Conservation (phyloP, 2,113 vertebrate genomes). For the Zapus hudsonius region DNA sequence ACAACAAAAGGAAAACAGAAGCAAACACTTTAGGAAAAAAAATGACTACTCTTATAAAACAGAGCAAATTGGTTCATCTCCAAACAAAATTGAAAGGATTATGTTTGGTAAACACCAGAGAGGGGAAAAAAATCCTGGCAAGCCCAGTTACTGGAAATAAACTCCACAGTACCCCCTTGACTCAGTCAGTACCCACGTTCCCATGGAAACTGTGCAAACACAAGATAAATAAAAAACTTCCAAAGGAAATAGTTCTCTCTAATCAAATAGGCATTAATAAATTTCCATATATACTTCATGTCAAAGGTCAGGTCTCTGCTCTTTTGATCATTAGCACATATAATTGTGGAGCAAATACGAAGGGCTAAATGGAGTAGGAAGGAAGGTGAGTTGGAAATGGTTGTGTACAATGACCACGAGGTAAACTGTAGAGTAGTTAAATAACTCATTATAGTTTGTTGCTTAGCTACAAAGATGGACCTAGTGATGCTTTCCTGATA, state of each 20-base stretch:
- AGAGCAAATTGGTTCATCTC: not conserved
- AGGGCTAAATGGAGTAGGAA: constrained; percentile 20
- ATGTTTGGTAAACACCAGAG: constrained; percentile 27
- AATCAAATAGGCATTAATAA: not conserved
- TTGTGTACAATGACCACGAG: constrained; percentile 2
- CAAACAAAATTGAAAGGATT: constrained; percentile 1
- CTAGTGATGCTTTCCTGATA: constrained; percentile 11
- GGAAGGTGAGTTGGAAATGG: not conserved
- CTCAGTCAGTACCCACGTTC: constrained; percentile 33
- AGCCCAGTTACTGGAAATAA: constrained; percentile 4
- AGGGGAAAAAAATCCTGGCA: constrained; percentile 32
- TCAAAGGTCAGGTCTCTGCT: not conserved
- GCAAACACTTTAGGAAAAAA: not conserved
- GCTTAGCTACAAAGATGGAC: constrained; percentile 55
- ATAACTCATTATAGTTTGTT: constrained; percentile 38
- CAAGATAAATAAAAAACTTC: constrained; percentile 47
- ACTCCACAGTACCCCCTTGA: not conserved
- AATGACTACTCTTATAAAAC: not conserved
- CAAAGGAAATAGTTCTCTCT: constrained; percentile 26
- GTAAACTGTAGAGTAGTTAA: not conserved
- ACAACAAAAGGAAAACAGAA: not conserved
- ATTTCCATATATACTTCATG: not conserved
- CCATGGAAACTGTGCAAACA: constrained; percentile 57
- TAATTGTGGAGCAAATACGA: constrained; percentile 7
- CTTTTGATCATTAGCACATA: not conserved